Base-by-base conservation (phyloP, 2,113 vertebrate genomes). In the Aspidoscelis tigris region DNA sequence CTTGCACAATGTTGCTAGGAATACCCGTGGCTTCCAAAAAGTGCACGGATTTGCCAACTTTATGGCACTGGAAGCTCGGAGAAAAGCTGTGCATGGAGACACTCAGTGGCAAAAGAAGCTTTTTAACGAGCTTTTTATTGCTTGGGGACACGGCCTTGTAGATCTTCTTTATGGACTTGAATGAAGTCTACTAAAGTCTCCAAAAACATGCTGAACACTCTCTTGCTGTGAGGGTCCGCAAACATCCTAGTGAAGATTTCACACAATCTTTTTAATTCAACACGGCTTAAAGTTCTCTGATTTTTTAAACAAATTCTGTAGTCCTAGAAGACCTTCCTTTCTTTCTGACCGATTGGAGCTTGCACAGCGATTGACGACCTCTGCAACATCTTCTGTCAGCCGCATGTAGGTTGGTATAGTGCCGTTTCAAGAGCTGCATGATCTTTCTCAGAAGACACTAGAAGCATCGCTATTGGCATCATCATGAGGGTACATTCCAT, bases 171-270 rank as follows among this genome's bases (percentile, higher is more conserved):
- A 89, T 99, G 98, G 80, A 99, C 98, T 89, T 93, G 96, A 89
- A 99, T 97, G 94, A 99, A 99, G 93, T 99, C 98, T 53, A 99
- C 98, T 76, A 99, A 95, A 0, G 98, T 99, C 94, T 99, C 98
- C 96, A 99, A 95, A 96, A 99, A 99, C 98, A 99, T 99, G 92
- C 98, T 99, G 96, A 99, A 99, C 50, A 99, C 98, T 33, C 33
- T 33, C 98, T 99, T 99, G 96, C 98, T 99, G 90, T 99, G 98
- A 91, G 98, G 98, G 95, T 99, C 98, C 66, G 98, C 98, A 95
- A 99, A 99, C 98, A 99, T 99, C 91, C 98, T 96, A 47, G 98
- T 99, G 96, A 99, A 99, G 96, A 99, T 99, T 93, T 99, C 98
- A 95, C 98, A 99, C 78, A 99, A 96, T 84, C 98, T 97, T 96